Evolutionary conservation across 2,113 vertebrate genomes (phyloP).

Genomic region (Crypturellus undulatus): DNA sequence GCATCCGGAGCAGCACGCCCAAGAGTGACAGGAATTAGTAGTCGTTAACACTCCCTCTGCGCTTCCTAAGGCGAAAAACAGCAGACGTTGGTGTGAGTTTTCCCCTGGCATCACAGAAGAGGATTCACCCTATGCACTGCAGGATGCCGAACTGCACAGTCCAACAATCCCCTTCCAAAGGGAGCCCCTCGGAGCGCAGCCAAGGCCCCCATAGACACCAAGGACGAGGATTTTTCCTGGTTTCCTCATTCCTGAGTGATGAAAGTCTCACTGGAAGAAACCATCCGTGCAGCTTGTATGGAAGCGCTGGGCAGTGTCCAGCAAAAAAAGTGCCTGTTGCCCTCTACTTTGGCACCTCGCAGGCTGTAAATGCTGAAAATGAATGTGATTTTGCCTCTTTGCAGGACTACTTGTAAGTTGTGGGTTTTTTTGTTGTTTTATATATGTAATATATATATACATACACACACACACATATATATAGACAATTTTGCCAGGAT

Average conservation of each 20-base stretch:
- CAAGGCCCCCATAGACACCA: too few relatives aligned
- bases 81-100: not conserved
- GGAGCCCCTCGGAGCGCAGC: too few relatives aligned
- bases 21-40: not conserved
- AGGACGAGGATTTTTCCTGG: not conserved
- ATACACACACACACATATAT: too few relatives aligned
- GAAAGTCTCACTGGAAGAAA: not conserved
- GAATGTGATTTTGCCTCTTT: not conserved
- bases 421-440: too few relatives aligned
- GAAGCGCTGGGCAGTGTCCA: not conserved
- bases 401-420: too few relatives aligned
- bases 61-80: not conserved
- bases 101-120: not conserved
- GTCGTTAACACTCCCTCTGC: not conserved
- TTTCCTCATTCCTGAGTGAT: not conserved
- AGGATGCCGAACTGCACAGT: not conserved
- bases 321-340: not conserved
- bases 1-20: not conserved
- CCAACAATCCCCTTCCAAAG: not conserved
- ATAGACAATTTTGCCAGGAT: not conserved
- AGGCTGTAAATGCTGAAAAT: not conserved
- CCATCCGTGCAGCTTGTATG: not conserved
- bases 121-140: accelerated
- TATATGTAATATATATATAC: too few relatives aligned
- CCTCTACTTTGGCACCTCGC: not conserved